A percentile compares a stretch with the other conserved stretches of the same genome.
Evolutionary conservation across 92 coral and sea anemone species (phyloP).

Genomic region (Bergia puertoricense): DNA sequence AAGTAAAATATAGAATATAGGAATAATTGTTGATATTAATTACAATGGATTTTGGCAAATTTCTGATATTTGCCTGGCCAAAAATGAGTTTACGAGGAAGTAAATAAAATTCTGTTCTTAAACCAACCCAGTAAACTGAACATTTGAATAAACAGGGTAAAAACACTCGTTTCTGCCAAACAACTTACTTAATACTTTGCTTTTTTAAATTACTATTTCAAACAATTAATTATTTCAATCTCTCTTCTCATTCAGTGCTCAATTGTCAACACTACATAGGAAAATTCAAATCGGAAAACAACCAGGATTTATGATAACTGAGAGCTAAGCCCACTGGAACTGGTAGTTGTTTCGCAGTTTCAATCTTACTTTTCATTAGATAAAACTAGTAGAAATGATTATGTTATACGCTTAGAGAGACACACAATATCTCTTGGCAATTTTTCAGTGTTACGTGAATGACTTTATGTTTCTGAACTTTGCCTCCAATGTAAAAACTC

Average conservation of each 20-base stretch:
- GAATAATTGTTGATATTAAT: not conserved
- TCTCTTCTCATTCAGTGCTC: not conserved
- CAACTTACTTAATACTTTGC: not conserved
- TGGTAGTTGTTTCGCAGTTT: not conserved
- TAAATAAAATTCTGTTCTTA: too few species aligned
- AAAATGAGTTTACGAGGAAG: not conserved
- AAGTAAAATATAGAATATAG: not conserved
- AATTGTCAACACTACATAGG: not conserved
- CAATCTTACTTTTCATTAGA: not conserved
- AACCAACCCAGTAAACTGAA: not conserved
- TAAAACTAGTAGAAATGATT: not conserved
- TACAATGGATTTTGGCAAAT: not conserved
- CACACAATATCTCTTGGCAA: not conserved
- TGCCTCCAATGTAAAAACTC: not conserved
- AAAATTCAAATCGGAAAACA: not conserved
- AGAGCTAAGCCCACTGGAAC: not conserved
- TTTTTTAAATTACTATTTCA: too few species aligned
- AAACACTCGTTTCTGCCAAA: not conserved
- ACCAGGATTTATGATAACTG: not conserved
- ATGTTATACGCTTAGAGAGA: not conserved
- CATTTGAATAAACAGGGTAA: not conserved
- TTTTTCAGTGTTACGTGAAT: constrained; percentile 7
- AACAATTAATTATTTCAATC: not conserved
- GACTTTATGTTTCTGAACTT: not conserved
- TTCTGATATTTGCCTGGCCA: not conserved